Evolutionary conservation across 2,113 vertebrate species (phyloP).

Genomic region (Petrocephalus zakoni): DNA sequence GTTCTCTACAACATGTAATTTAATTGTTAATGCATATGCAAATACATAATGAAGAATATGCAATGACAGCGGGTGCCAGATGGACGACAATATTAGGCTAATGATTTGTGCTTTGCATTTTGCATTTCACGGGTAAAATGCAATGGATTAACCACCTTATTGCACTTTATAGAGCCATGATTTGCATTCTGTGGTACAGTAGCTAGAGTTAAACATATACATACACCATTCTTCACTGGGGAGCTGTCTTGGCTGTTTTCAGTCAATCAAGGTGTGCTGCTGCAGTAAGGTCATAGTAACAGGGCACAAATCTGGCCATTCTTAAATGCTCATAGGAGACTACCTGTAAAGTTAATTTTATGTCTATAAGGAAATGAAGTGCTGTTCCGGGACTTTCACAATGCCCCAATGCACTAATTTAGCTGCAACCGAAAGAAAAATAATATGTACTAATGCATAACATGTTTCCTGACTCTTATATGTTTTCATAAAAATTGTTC

Average conservation of each 20-base stretch:
- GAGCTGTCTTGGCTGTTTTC: background rate
- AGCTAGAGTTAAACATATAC: constrained; percentile 4
- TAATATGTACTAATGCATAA: background rate
- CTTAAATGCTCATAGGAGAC: background rate
- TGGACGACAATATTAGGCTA: constrained; percentile 19
- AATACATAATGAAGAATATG: constrained; percentile 14
- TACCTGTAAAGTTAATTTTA: background rate
- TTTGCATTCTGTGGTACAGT: background rate
- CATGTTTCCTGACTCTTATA: background rate
- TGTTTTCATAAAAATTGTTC: background rate
- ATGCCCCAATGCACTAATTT: background rate
- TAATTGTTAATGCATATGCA: constrained; percentile 11
- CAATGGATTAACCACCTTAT: constrained; percentile 5
- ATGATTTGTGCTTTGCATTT: constrained; percentile 8
- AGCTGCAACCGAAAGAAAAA: background rate
- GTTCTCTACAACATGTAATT: background rate
- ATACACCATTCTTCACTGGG: too few species aligned
- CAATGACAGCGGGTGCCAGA: background rate
- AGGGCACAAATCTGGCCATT: background rate
- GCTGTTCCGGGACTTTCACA: background rate
- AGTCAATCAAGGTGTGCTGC: background rate
- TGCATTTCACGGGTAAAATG: constrained; percentile 12
- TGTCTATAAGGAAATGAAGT: background rate
- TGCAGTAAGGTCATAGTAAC: background rate
- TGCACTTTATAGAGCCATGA: background rate